Percentiles rank a stretch among this genome's conserved stretches.
Conservation (phyloP, 2,113 vertebrate species). For the Dicerorhinus sumatrensis region DNA sequence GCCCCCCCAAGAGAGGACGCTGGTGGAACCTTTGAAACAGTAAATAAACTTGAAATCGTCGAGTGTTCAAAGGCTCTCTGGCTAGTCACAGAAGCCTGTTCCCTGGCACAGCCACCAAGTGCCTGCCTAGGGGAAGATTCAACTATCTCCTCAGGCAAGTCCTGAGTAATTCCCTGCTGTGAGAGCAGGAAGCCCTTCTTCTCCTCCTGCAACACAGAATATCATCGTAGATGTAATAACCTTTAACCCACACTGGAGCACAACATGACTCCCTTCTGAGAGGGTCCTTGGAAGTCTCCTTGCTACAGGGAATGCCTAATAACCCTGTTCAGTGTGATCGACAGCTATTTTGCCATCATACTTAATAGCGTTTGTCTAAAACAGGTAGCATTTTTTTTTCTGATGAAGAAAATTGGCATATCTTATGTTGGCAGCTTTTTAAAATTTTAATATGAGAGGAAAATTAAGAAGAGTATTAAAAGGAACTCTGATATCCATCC, state of each 20-base stretch:
- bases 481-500: constrained; percentile 75
- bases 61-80: constrained; percentile 81
- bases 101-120: constrained; percentile 76
- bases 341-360: constrained; percentile 80
- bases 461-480: constrained; percentile 79
- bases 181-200: constrained; percentile 80
- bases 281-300: constrained; percentile 84
- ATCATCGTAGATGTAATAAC: constrained; percentile 82
- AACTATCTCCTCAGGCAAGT: constrained; percentile 86
- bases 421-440: constrained; percentile 65
- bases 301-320: constrained; percentile 85
- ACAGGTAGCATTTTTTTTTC: constrained; percentile 57
- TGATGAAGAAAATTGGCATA: constrained; percentile 72
- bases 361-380: constrained; percentile 73
- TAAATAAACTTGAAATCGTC: constrained; percentile 86
- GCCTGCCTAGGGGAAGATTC: constrained; percentile 82
- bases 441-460: constrained; percentile 58
- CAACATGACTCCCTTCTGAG: constrained; percentile 83
- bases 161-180: constrained; percentile 82
- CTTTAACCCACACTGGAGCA: constrained; percentile 84
- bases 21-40: constrained; percentile 83
- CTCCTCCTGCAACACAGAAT: constrained; percentile 78
- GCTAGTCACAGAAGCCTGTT: constrained; percentile 78
- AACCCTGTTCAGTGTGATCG: constrained; percentile 68
- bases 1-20: constrained; percentile 77